Evolutionary conservation across 1,140 invertebrate genomes (phyloP).

Genomic region (Palaemon carinicauda): DNA sequence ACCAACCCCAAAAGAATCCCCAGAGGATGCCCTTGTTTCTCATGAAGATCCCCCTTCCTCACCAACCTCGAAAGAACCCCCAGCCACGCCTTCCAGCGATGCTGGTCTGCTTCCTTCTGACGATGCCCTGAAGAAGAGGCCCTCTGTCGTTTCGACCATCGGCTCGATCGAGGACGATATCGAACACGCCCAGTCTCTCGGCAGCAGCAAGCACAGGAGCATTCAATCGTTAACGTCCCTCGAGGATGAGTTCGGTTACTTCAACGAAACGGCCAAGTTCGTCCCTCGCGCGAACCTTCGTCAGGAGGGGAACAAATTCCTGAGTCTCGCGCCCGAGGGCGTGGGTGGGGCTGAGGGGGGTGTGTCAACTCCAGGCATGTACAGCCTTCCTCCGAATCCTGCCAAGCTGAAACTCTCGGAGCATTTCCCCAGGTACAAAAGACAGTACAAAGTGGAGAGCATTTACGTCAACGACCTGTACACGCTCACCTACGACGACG

Average conservation of each 20-base stretch:
- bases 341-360: not conserved
- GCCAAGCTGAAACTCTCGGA: not conserved
- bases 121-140: too few relatives aligned
- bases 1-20: too few relatives aligned
- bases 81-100: too few relatives aligned
- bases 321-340: not conserved
- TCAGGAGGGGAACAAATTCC: not conserved
- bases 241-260: constrained; percentile 13
- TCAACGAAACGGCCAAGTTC: constrained; percentile 4
- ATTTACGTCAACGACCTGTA: constrained; percentile 83
- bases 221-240: not conserved
- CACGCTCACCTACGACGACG: constrained; percentile 82
- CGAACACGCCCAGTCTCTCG: not conserved
- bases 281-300: not conserved
- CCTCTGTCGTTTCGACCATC: not conserved
- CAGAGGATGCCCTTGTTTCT: too few relatives aligned
- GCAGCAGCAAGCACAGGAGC: not conserved
- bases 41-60: too few relatives aligned
- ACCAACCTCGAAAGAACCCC: too few relatives aligned
- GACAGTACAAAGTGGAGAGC: constrained; percentile 87
- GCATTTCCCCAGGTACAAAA: constrained; percentile 62
- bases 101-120: too few relatives aligned
- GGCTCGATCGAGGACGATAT: not conserved
- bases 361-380: not conserved
- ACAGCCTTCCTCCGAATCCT: constrained; percentile 8